Percentiles rank a stretch among this genome's conserved stretches.
Evolutionary conservation across 2,113 vertebrate species (phyloP).

Genomic region (Ranitomeya variabilis): DNA sequence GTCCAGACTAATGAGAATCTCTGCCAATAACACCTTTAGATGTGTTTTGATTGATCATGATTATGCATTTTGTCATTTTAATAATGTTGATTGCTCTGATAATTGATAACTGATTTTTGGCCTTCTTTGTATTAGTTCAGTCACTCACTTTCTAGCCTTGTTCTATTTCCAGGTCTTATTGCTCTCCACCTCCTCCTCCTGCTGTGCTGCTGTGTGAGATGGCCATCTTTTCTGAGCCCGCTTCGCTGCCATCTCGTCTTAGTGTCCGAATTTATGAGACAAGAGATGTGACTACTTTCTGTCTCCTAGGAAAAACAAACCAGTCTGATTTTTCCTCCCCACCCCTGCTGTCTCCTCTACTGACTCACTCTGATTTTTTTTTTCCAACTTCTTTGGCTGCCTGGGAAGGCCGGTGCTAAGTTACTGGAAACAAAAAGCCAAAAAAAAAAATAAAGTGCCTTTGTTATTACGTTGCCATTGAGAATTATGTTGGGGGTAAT

Average conservation of each 20-base stretch:
- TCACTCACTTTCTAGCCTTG: conserved; percentile 83
- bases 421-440: background rate
- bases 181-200: conserved; percentile 82
- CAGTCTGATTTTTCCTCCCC: conserved; percentile 69
- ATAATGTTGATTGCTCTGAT: conserved; percentile 36
- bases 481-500: background rate
- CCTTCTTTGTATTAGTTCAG: conserved; percentile 61
- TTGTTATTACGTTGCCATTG: background rate
- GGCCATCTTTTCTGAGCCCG: conserved; percentile 82
- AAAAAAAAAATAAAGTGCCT: background rate
- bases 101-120: conserved; percentile 21
- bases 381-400: background rate
- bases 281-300: conserved; percentile 74
- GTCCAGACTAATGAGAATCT: conserved; percentile 30
- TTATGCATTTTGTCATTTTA: background rate
- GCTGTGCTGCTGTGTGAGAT: conserved; percentile 83
- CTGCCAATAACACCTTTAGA: background rate
- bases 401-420: background rate
- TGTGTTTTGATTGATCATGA: conserved; percentile 9
- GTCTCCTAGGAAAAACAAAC: conserved; percentile 77
- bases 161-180: conserved; percentile 91
- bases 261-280: conserved; percentile 77
- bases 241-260: conserved; percentile 97
- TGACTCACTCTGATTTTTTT: background rate
- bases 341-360: conserved; percentile 26